Evolutionary conservation across 2,113 vertebrate species (phyloP), one percentile per base, ranked within the genome.

Genomic region (Perca fluviatilis): DNA sequence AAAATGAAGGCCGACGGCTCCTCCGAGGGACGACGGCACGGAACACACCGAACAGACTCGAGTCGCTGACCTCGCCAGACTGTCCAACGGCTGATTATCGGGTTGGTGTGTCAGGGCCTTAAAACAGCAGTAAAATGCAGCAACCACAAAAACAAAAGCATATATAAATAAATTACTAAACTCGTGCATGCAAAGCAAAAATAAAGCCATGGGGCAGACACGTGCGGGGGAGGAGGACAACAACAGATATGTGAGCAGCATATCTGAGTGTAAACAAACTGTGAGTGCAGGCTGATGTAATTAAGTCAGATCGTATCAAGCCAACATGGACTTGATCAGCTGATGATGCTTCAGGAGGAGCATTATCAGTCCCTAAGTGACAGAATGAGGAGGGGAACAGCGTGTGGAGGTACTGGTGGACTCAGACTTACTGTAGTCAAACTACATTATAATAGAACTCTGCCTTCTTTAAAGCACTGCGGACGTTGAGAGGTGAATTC

Each of bases 291-390:
- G 36, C 74, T 87, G 85, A 86, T 85, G 78, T 80, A 65, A 82
- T 86, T 87, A 86, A 77, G 84, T 84, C 75, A 53, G 49, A 84
- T 86, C 61, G 58, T 21, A 78, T 90, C 74, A 64, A 66, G 75
- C 61, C 71, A 50, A 66, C 67, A 72, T 33, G 40, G 65, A 75
- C 66, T 56, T 69, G 43, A 50, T 76, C 76, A 63, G 60, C 77
- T 60, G 54, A 80, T 43, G 33, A 6, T 18, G 5, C 67, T 64
- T 79, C 25, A 80, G 64, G 68, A 86, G 77, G 50, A 74, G 36
- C 60, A 61, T 80, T 0, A 74, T 81, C 60, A 40, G 73, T 47
- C 62, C 21, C 56, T 66, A 51, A 83, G 82, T 77, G 86, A 83
- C 62, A 79, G 58, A 53, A 66, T 56, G 63, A 77, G 57, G 70